Base-by-base conservation (phyloP, 2,113 vertebrate species). In the Macaca nemestrina region DNA sequence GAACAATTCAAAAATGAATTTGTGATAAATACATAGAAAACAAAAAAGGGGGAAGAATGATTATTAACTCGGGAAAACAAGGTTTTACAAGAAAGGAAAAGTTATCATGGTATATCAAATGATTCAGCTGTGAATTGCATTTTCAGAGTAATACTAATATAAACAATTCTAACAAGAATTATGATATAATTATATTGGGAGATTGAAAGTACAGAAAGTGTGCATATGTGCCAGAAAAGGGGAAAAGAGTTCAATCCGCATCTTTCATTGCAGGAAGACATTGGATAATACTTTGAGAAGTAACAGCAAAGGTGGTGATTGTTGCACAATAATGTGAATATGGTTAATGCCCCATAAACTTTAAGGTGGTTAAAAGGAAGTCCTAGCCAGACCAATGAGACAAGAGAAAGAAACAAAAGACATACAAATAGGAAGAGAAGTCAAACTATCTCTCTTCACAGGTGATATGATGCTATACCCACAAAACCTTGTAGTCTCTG, bases 161-260 rank as follows among this genome's bases (percentile, higher is more conserved):
- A 88, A 85, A 57, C 3, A 84, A 88, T 67, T 91, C 78, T 84
- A 94, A 92, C n/a, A 92, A 84, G 78, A 88, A 79, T 64, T 87
- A 91, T 52, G 50, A 94, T n/a, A 73, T 52, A 61, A 78, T 72
- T 45, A 72, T 57, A 73, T 7, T 79, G 45, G 48, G 73, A 83
- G 50, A 93, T 57, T 38, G 16, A 20, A 8, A 86, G 38, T 13
- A 76, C 8, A 88, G 20, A 57, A 88, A 88, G 32, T 38, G 13
- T 72, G 48, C 23, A 27, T 38, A 27, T 43, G 64, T 72, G 35
- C 14, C 23, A 92, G 25, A 91, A 23, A 82, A 32, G 75, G 45
- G 59, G 61, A 45, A n/a, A 70, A 92, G 40, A 96, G 61, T 88
- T 78, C 84, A 95, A 84, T 73, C 43, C 6, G 35, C 70, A 81